phyloP scores from a whole-genome alignment of 2,888 invertebrate species.

The Amphiduros pacificus region DNA sequence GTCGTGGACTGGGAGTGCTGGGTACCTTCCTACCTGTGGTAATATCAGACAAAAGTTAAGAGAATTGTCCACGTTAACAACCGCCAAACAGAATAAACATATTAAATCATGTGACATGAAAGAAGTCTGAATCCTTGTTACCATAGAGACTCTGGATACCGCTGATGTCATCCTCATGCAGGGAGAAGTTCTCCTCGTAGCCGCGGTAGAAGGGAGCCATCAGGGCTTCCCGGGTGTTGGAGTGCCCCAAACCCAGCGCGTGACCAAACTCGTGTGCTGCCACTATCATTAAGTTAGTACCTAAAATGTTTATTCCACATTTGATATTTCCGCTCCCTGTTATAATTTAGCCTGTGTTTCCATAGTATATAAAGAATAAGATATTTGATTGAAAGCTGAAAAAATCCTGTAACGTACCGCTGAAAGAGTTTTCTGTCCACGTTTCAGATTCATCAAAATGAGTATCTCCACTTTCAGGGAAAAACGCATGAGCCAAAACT shows the following conservation, averaged over 20 bases:
- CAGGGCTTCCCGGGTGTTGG: slow-evolving; percentile 43
- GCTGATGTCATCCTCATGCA: slow-evolving; percentile 48
- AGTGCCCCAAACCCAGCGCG: slow-evolving; percentile 57
- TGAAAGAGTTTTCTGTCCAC: slow-evolving; percentile 44
- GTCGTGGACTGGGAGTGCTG: slow-evolving; percentile 4
- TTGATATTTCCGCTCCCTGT: no score
- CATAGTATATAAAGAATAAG: no score
- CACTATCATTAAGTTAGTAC: background rate
- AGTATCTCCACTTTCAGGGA: slow-evolving; percentile 54
- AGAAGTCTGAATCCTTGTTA: no score
- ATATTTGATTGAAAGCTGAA: no score
- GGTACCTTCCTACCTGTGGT: slow-evolving; percentile 2
- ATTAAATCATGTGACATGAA: no score
- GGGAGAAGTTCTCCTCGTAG: slow-evolving; percentile 47
- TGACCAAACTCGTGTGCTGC: slow-evolving; percentile 39
- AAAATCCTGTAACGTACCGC: no score
- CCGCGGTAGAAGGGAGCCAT: slow-evolving; percentile 57
- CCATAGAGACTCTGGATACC: slow-evolving; percentile 55
- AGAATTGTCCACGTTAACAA: no score
- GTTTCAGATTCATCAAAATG: slow-evolving; percentile 57
- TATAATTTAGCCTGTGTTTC: no score
- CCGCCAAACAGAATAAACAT: no score
- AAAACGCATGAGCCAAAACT: slow-evolving; percentile 56
- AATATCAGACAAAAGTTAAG: background rate
- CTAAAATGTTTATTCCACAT: no score